phyloP scores from a whole-genome alignment of 2,888 invertebrate genomes.

The Venustoraphidia nigricollis region DNA sequence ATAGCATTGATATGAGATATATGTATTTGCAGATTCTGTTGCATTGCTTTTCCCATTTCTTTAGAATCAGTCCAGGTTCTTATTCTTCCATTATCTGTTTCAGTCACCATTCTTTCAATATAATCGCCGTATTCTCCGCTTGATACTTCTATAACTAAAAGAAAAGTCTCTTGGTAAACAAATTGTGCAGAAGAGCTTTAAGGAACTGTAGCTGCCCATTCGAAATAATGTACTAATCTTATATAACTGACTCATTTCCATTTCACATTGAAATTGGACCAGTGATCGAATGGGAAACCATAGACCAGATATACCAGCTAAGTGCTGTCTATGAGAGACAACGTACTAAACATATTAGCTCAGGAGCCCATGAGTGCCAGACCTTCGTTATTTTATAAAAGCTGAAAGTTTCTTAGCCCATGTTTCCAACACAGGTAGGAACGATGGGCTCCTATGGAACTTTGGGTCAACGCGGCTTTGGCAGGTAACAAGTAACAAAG shows the following conservation, averaged over 20 bases:
- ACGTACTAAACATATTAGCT: too few species aligned
- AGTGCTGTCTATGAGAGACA: background rate
- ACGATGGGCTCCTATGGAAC: too few species aligned
- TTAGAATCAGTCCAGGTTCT: conserved; percentile 30
- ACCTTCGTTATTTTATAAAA: too few species aligned
- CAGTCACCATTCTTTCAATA: conserved; percentile 49
- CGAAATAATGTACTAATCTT: too few species aligned
- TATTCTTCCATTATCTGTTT: conserved; percentile 48
- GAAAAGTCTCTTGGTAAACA: conserved; percentile 3
- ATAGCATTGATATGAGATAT: background rate
- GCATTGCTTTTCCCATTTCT: conserved; percentile 5
- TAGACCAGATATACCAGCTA: background rate
- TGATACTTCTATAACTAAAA: conserved; percentile 64
- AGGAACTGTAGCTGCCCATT: too few species aligned
- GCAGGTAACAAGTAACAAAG: too few species aligned
- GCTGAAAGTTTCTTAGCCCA: too few species aligned
- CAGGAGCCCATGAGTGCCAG: too few species aligned
- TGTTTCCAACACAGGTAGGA: too few species aligned
- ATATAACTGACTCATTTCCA: too few species aligned
- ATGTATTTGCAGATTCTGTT: background rate
- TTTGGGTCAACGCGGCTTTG: too few species aligned
- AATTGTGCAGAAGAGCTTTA: too few species aligned
- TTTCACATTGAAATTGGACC: background rate
- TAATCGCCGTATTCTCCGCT: conserved; percentile 65
- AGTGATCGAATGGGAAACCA: background rate